Evolutionary conservation across 2,797 vertebrate species (phyloP), one percentile per base, ranked within the genome.

Genomic region (Paratrypauchen microcephalus): DNA sequence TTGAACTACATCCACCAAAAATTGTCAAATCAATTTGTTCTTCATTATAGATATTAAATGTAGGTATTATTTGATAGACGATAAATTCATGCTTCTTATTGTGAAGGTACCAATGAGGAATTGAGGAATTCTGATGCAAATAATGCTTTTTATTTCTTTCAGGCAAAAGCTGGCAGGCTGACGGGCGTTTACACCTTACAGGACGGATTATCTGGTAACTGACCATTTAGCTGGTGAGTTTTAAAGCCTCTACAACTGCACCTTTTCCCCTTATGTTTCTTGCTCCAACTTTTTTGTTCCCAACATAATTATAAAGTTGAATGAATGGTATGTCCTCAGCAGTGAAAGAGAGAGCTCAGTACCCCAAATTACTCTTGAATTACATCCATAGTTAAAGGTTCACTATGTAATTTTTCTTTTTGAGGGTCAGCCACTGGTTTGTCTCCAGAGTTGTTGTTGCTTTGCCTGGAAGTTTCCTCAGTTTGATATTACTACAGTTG

Each of bases 191-290:
- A 88, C 93, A 92, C 92, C 94, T 95, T 95, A 96, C 96, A 94
- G 97, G 98, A 99, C 97, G 97, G 98, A 99, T 97, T 95, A 96
- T 94, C 97, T 96, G 98, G 97, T 97, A 98, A 96, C 95, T 96
- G 98, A 99, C 98, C 97, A 93, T 96, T 98, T 96, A 95, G 97
- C 97, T 98, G 97, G 97, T 99, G 94, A 96, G 96, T 82, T 82
- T 71, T 70, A 5, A 50, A 26, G 67, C 19, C 57, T 23, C 1
- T 19, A 36, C 5, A 65, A 54, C 55, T 32, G 30, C 55, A 56
- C 45, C 41, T 47, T 72, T 72, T 64, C 16, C 52, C 24, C 52
- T 45, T 69, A 18, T 41, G 39, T 41, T 13, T 3, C 12, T 13
- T 41, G 15, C 12, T 41, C 39, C 2, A 12, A 13, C 12, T 41